phyloP scores from a whole-genome alignment of 2,113 vertebrate genomes.

The Epinephelus moara region DNA sequence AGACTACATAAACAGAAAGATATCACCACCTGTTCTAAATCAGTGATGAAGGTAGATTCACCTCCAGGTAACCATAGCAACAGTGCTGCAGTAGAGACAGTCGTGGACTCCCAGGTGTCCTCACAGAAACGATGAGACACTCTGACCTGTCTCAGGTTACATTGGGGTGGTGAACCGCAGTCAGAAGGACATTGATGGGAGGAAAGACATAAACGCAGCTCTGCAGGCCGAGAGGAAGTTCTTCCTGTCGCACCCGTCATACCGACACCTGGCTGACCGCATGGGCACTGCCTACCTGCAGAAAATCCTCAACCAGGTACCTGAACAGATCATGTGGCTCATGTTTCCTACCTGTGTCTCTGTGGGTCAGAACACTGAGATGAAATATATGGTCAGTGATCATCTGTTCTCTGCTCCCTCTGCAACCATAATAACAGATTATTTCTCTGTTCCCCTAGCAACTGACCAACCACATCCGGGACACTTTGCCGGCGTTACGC shows the following conservation, averaged over 20 bases:
- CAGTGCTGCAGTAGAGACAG: not conserved
- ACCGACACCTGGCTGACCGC: conserved; percentile 95
- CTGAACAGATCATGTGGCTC: not conserved
- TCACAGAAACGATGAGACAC: not conserved
- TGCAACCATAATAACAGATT: conserved; percentile 84
- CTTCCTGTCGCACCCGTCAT: conserved; percentile 93
- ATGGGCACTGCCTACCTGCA: conserved; percentile 96
- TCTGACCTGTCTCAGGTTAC: conserved; percentile 80
- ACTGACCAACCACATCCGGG: conserved; percentile 98
- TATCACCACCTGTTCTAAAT: not conserved
- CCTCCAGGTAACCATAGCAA: not conserved
- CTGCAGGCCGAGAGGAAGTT: conserved; percentile 95
- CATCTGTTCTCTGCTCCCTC: not conserved
- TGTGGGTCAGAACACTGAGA: not conserved
- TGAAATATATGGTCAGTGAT: not conserved
- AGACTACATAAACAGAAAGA: not conserved
- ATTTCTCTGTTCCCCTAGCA: conserved; percentile 82
- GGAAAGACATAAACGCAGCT: conserved; percentile 94
- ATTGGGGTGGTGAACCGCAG: conserved; percentile 91
- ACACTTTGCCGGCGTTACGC: conserved; percentile 92
- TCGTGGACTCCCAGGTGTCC: not conserved
- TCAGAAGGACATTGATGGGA: conserved; percentile 94
- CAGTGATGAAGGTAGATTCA: too few species aligned
- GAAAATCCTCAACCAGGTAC: conserved; percentile 94
- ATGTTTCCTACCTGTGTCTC: too few species aligned